phyloP scores from a whole-genome alignment of 1,140 invertebrate species.

The Centruroides sculpturatus region DNA sequence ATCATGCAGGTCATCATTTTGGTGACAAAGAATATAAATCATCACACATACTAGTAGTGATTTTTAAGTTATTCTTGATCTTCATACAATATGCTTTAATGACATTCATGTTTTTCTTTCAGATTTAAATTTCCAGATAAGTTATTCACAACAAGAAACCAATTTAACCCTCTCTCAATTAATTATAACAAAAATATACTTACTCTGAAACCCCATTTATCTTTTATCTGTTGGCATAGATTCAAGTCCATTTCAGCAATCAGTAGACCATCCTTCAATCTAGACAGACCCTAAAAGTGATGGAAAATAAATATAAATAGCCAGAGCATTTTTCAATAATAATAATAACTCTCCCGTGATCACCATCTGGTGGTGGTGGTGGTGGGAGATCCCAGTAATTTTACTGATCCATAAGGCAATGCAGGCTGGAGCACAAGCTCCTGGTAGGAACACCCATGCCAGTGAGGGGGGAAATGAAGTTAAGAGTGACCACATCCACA shows the following conservation, averaged over 20 bases:
- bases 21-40: no score
- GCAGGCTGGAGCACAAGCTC: no score
- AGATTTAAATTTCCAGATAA: neutral
- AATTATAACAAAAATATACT: slow-evolving; percentile 17
- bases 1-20: no score
- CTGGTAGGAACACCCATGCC: no score
- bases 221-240: slow-evolving; percentile 84
- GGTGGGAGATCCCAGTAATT: no score
- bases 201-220: slow-evolving; percentile 85
- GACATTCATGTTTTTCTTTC: neutral
- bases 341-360: no score
- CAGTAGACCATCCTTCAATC: slow-evolving; percentile 75
- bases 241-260: slow-evolving; percentile 88
- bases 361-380: no score
- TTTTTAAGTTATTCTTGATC: neutral
- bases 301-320: no score
- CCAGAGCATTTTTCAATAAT: no score
- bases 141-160: slow-evolving; percentile 8
- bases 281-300: slow-evolving; percentile 54
- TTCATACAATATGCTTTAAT: neutral
- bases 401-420: no score
- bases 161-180: slow-evolving; percentile 1
- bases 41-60: neutral
- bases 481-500: no score
- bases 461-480: no score